These are phyloP conservation scores for Chrysaora quinquecirrha DNA, from an alignment of 30 jellyfish, hydroid and myxozoan species.

Conservation along the genomic window DNA sequence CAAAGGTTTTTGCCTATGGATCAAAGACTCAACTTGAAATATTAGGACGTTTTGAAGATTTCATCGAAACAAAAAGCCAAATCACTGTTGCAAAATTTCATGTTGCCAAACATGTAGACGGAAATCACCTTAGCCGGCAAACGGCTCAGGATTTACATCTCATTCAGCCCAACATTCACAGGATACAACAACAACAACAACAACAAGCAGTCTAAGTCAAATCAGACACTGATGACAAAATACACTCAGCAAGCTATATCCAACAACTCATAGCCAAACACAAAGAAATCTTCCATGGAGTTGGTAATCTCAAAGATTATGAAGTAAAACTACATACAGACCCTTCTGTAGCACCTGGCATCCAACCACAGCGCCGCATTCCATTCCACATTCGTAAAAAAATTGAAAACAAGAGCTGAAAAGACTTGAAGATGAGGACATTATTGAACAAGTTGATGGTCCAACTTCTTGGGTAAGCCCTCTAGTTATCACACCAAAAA, in stretches of 20 bases:
- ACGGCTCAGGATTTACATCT: conserved; percentile 3
- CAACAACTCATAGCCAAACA: conserved; percentile 11
- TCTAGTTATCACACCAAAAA: too few species aligned
- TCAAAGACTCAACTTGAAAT: conserved; percentile 6
- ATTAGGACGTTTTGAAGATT: neutral
- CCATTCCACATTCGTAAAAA: conserved; percentile 68
- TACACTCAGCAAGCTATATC: conserved; percentile 15
- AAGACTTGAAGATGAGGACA: conserved; percentile 68
- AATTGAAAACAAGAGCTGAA: conserved; percentile 37
- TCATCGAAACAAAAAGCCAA: too few species aligned
- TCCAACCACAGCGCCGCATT: conserved; percentile 49
- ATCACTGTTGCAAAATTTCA: conserved; percentile 14
- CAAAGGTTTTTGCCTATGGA: conserved; percentile 16
- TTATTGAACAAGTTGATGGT: conserved; percentile 70
- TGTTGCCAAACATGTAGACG: conserved; percentile 32
- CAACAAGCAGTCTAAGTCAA: neutral
- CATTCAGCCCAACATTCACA: neutral
- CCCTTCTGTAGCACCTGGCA: conserved; percentile 42
- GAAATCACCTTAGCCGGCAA: conserved; percentile 6
- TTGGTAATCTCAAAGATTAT: conserved; percentile 53
- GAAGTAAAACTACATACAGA: conserved; percentile 38
- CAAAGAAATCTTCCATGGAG: conserved; percentile 32
- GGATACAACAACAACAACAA: neutral
- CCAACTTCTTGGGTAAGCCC: conserved; percentile 77
- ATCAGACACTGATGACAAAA: neutral